These are phyloP conservation scores for Turritopsis dohrnii DNA, from an alignment of 30 jellyfish, hydroid and myxozoan species.

Conservation along the genomic window DNA sequence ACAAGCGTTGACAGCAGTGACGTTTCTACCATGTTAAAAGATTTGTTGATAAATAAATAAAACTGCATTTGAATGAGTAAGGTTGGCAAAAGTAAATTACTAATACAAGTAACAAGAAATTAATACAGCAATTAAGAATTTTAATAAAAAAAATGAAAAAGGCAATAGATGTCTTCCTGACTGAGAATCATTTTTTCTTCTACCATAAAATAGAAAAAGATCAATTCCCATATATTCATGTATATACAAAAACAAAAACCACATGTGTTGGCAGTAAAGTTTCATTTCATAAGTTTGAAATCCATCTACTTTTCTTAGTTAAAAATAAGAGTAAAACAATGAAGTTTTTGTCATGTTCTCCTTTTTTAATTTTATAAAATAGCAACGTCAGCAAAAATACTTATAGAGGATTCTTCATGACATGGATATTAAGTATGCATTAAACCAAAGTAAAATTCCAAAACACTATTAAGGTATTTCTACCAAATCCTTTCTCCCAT, in stretches of 20 bases:
- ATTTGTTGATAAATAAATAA: too few relatives aligned
- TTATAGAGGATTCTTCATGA: not conserved
- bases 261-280: not conserved
- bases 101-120: too few relatives aligned
- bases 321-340: not conserved
- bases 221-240: not conserved
- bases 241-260: not conserved
- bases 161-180: too few relatives aligned
- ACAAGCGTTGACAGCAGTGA: too few relatives aligned
- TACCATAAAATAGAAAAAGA: not conserved
- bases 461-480: not conserved
- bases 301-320: not conserved
- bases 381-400: too few relatives aligned
- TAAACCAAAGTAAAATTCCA: not conserved
- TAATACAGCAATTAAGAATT: too few relatives aligned
- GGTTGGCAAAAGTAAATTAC: too few relatives aligned
- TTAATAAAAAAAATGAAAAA: too few relatives aligned
- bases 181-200: too few relatives aligned
- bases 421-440: not conserved
- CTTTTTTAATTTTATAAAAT: too few relatives aligned
- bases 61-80: too few relatives aligned
- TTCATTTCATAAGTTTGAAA: not conserved
- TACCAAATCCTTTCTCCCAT: not conserved
- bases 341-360: not conserved
- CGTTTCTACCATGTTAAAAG: too few relatives aligned